Percentiles rank a stretch among this genome's conserved stretches.
These are phyloP conservation scores for Blennius ocellaris DNA, from an alignment of 2,113 vertebrate genomes.

Conservation along the genomic window DNA sequence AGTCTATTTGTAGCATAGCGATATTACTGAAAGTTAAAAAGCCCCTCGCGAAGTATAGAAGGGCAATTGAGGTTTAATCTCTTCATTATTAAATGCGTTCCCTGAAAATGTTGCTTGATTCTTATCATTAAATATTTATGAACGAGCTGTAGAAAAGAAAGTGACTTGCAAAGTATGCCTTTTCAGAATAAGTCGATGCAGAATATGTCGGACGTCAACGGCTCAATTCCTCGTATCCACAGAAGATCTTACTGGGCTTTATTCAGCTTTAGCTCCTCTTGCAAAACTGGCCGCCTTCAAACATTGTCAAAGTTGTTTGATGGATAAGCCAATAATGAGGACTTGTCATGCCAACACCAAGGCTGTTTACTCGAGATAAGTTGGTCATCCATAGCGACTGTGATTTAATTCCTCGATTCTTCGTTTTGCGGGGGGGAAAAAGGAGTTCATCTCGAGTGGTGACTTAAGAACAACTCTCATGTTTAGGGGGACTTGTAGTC, in stretches of 20 bases:
- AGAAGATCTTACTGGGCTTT: conserved; percentile 36
- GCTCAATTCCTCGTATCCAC: conserved; percentile 10
- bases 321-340: neutral
- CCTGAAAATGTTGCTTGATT: conserved; percentile 53
- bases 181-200: conserved; percentile 23
- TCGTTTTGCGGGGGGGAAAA: conserved; percentile 25
- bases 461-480: conserved; percentile 10
- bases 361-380: conserved; percentile 9
- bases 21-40: conserved; percentile 35
- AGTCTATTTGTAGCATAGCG: conserved; percentile 42
- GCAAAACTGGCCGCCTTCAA: conserved; percentile 30
- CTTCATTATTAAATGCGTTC: conserved; percentile 53
- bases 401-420: conserved; percentile 13
- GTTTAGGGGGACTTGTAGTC: conserved; percentile 17
- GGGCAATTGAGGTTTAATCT: conserved; percentile 20
- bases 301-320: conserved; percentile 29
- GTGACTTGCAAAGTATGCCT: conserved; percentile 22
- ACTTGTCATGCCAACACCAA: conserved; percentile 1
- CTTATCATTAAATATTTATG: conserved; percentile 56
- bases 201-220: conserved; percentile 21
- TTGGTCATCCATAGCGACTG: conserved; percentile 33
- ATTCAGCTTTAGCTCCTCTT: conserved; percentile 26
- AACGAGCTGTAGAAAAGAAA: conserved; percentile 31
- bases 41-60: conserved; percentile 9
- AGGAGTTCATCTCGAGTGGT: conserved; percentile 3